phyloP scores from a whole-genome alignment of 2,797 vertebrate species.

The Sebastes hopkinsi region DNA sequence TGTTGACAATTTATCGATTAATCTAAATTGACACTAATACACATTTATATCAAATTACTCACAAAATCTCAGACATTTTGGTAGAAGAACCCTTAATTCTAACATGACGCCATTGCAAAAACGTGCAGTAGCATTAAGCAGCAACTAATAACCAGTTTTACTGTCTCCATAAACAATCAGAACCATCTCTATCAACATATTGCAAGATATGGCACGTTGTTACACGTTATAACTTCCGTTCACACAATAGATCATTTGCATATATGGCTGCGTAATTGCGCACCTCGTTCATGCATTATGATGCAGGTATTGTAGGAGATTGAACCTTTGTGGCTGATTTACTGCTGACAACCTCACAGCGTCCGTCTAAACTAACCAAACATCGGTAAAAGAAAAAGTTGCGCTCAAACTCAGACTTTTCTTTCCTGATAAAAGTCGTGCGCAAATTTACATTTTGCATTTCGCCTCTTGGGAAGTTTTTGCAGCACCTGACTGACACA shows the following conservation, averaged over 20 bases:
- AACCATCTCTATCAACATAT: background rate
- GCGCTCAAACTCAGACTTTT: background rate
- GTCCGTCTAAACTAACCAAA: background rate
- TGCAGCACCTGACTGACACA: constrained; percentile 50
- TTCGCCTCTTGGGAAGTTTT: constrained; percentile 33
- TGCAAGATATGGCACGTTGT: background rate
- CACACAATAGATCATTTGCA: background rate
- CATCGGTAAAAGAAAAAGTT: background rate
- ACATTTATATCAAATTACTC: background rate
- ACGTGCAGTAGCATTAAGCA: background rate
- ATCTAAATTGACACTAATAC: too few species aligned
- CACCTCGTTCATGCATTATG: background rate
- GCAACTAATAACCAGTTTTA: background rate
- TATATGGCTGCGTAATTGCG: background rate
- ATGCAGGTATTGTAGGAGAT: background rate
- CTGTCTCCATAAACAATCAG: background rate
- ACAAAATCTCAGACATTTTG: background rate
- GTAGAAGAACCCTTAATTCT: background rate
- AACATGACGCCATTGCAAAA: background rate
- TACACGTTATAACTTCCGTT: background rate
- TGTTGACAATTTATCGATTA: too few species aligned
- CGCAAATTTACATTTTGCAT: constrained; percentile 20
- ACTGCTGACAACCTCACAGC: background rate
- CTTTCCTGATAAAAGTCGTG: background rate
- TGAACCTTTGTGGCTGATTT: background rate